Evolutionary conservation across 2,113 vertebrate species (phyloP), one percentile per base, ranked within the genome.

Genomic region (Rallus limicola): DNA sequence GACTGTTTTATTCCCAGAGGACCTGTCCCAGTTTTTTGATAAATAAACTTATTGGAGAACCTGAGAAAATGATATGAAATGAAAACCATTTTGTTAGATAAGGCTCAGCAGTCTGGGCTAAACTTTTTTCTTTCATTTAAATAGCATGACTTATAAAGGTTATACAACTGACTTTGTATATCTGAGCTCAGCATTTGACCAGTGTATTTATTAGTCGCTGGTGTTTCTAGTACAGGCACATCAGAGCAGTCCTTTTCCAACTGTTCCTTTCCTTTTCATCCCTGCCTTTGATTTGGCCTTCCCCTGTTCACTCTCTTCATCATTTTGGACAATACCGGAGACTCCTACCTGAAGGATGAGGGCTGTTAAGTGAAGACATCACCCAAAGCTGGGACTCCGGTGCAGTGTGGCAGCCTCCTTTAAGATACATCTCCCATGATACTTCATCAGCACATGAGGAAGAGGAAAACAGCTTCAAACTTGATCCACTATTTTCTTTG

Each of bases 41-140:
- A 95, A 92, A 94, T 93, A 82, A 82, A 95, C 34, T 85, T 93
- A 65, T 67, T 94, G 67, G 81, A 91, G 70, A 84, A 90, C 88
- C 82, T 53, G 84, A 81, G 63, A 92, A 89, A 96, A 93, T 70
- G 3, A 56, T 74, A 52, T 50, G 68, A 92, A 94, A 82, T 82
- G 89, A 87, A 92, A 96, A 55, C 67, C 23, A 10, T 83, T 93
- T 91, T 87, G 84, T 84, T 91, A 94, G 93, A 84, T 92, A 96
- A 92, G 40, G 50, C 86, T 93, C 69, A 91, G 55, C 40, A 67
- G 59, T 63, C 75, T 88, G 87, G 86, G 33, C 33, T 55, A 21
- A 82, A 87, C 23, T 4, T 24, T 16, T 46, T 77, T 85, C 29
- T 2, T 16, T 44, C 69, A 46, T 84, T 33, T 1, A 5, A 82